Conservation (phyloP, 2,888 invertebrate genomes). For the Chrysotoxum bicinctum region DNA sequence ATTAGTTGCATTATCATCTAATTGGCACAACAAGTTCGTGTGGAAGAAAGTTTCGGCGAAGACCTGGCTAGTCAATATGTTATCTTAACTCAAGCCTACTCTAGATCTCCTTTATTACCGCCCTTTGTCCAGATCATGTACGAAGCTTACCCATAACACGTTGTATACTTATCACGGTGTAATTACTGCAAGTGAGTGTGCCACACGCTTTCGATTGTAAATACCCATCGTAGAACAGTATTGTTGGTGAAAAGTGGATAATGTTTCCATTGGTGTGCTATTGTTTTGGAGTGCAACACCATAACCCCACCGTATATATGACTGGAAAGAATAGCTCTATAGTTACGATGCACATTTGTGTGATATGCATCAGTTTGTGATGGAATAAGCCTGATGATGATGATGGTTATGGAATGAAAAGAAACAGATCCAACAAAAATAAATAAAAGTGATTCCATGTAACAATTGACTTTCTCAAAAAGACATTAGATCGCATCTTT, state of each 20-base stretch:
- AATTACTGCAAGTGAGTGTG: constrained; percentile 38
- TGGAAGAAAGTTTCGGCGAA: constrained; percentile 59
- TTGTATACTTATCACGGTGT: constrained; percentile 2
- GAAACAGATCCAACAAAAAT: not conserved
- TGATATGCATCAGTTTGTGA: constrained; percentile 30
- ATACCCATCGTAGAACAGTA: constrained; percentile 11
- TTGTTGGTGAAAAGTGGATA: constrained; percentile 28
- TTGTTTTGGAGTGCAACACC: constrained; percentile 37
- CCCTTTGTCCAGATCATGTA: constrained; percentile 45
- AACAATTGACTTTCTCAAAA: constrained; percentile 66
- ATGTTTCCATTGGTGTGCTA: constrained; percentile 14
- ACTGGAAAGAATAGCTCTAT: constrained; percentile 6
- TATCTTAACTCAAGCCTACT: constrained; percentile 19
- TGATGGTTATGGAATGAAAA: constrained; percentile 9
- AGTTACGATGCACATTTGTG: constrained; percentile 40
- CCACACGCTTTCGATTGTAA: constrained; percentile 56
- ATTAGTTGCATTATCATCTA: constrained; percentile 53
- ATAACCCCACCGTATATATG: not conserved
- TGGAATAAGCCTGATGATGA: constrained; percentile 20
- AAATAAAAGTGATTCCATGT: constrained; percentile 36
- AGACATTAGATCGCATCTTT: constrained; percentile 22
- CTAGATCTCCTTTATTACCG: not conserved
- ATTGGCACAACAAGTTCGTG: constrained; percentile 37
- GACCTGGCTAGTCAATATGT: constrained; percentile 12
- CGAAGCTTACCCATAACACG: not conserved